These are phyloP conservation scores for Oreohelix idahoensis DNA, from an alignment of 1,140 invertebrate genomes.

Conservation along the genomic window DNA sequence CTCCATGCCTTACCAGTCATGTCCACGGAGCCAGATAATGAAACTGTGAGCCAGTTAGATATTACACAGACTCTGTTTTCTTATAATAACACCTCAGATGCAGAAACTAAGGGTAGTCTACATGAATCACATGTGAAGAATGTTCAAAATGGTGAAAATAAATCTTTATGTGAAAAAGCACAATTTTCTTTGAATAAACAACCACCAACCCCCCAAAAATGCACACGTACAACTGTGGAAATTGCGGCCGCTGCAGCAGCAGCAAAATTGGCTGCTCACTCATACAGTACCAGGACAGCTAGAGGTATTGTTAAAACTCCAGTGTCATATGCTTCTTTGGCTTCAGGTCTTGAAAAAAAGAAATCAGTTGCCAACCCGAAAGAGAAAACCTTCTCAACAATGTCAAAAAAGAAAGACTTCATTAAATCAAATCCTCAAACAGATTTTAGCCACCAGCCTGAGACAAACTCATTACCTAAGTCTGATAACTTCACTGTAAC, in stretches of 20 bases:
- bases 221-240: constrained; percentile 33
- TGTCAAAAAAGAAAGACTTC: constrained; percentile 35
- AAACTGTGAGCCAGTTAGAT: background rate
- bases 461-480: background rate
- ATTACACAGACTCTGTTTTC: background rate
- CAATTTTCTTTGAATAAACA: background rate
- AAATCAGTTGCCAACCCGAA: background rate
- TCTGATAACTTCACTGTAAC: background rate
- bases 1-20: background rate
- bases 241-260: constrained; percentile 36
- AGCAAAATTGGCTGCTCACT: constrained; percentile 31
- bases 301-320: constrained; percentile 12
- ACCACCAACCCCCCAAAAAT: background rate
- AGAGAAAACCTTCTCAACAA: constrained; percentile 22
- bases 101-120: background rate
- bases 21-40: background rate
- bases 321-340: constrained; percentile 30
- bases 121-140: background rate
- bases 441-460: background rate
- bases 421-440: constrained; percentile 21
- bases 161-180: background rate
- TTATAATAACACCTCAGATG: background rate
- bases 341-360: constrained; percentile 17
- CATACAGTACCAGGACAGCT: constrained; percentile 18
- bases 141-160: background rate